Evolutionary conservation across 2,888 invertebrate genomes (phyloP).

Genomic region (Caenorhabditis auriculariae): DNA sequence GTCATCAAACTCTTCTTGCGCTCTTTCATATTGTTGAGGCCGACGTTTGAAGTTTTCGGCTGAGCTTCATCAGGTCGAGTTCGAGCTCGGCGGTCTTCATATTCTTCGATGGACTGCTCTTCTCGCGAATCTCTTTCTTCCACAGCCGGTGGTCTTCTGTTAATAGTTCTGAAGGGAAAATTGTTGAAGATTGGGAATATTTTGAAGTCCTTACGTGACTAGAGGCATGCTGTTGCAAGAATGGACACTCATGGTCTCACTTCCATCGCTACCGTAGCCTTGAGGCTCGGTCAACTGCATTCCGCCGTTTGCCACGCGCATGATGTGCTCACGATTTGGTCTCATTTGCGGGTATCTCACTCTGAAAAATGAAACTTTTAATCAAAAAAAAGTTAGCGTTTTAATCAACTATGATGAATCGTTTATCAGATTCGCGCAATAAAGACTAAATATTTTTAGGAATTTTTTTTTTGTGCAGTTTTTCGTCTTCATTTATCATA

Average conservation of each 20-base stretch:
- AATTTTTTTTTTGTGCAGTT: no score
- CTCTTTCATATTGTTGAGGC: conserved; percentile 64
- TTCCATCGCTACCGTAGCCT: conserved; percentile 61
- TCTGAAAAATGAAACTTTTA: no score
- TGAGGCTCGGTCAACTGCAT: conserved; percentile 6
- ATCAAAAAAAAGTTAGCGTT: no score
- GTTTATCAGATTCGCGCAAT: no score
- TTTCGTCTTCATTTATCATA: no score
- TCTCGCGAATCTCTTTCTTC: conserved; percentile 4
- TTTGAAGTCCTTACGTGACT: conserved; percentile 25
- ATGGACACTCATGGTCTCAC: conserved; percentile 60
- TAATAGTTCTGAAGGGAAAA: conserved; percentile 39
- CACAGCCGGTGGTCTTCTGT: conserved; percentile 32
- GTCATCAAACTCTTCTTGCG: conserved; percentile 81
- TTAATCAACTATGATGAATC: no score
- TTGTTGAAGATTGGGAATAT: background rate
- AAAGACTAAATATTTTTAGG: no score
- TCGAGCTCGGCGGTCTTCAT: background rate
- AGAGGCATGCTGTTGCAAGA: conserved; percentile 57
- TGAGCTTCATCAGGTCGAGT: background rate
- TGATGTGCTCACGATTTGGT: background rate
- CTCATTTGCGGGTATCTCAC: no score
- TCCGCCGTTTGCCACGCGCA: background rate
- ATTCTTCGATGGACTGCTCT: conserved; percentile 20
- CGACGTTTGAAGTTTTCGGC: conserved; percentile 6